These are phyloP conservation scores for Pomatostomus ruficeps DNA, from an alignment of 2,113 vertebrate species.

Conservation along the genomic window DNA sequence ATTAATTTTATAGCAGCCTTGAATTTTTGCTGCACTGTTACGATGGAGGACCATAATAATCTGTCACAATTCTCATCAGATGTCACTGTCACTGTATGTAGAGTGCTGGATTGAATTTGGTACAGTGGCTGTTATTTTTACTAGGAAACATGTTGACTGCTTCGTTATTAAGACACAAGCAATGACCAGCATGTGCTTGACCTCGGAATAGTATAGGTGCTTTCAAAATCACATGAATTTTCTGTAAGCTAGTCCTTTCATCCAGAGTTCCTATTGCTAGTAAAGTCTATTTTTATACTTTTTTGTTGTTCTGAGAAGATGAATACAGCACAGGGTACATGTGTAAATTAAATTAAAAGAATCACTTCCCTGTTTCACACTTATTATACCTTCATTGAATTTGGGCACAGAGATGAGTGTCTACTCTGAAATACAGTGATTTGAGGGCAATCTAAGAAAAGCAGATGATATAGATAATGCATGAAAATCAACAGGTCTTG, in stretches of 20 bases:
- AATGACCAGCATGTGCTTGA: background rate
- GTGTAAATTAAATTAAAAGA: background rate
- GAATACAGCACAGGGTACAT: background rate
- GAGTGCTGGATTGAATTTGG: background rate
- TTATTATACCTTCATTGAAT: background rate
- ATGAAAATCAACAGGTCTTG: background rate
- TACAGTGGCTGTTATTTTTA: background rate
- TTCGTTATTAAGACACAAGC: background rate
- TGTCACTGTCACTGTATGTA: background rate
- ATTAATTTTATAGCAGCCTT: slow-evolving; percentile 50
- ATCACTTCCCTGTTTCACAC: background rate
- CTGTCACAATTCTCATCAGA: background rate
- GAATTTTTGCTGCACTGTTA: slow-evolving; percentile 26
- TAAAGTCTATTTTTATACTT: background rate
- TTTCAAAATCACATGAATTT: background rate
- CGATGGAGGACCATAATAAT: slow-evolving; percentile 9
- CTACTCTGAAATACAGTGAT: background rate
- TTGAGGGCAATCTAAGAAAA: background rate
- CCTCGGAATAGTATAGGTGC: background rate
- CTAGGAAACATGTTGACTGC: background rate
- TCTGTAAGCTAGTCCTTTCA: background rate
- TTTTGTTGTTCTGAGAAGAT: background rate
- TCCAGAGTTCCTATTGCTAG: background rate
- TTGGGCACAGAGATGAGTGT: background rate
- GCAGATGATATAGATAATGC: background rate